Base-by-base conservation (phyloP, 2,113 vertebrate species). In the Aegypius monachus region DNA sequence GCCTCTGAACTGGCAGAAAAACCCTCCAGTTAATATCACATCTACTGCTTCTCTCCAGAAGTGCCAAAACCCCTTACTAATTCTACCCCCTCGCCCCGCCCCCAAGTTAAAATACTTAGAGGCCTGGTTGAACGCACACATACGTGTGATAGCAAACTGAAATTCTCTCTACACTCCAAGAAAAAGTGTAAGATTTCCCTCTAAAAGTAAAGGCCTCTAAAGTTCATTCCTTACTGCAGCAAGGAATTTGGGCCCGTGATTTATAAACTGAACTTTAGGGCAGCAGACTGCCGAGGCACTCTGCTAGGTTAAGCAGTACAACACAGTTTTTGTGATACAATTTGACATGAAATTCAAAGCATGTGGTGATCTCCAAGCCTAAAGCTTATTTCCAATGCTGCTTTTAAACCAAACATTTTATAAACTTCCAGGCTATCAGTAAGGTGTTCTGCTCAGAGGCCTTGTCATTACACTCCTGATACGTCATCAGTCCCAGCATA, bases 401-500 rank as follows among this genome's bases (percentile, higher is more conserved):
- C n/a, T 79, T 77, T 71, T 36, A 62, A 67, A 27, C 20, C 17
- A 73, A 15, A 7, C 20, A 16, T 53, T 53, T n/a, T 38, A 10
- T 42, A 32, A 19, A 11, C 9, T 20, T 42, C 8, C 25, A 38
- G n/a, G 23, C 81, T 80, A 80, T 22, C 65, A 36, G 36, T 11
- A 22, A 31, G 27, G 38, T 25, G 16, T 58, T 21, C 68, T 52
- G 56, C 62, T 72, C 62, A 25, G 26, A 59, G 45, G 13, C 36
- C 17, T 31, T 79, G 83, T 21, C 63, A 36, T 50, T 32, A 25
- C 23, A 4, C 11, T 45, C 8, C 56, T 7, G 29, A 2, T 12
- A 14, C 0, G 0, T 11, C 20, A 32, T 32, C 38, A 21, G 27
- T 4, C 9, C 77, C 52, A 71, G 45, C 2, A 2, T 11, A 81